These are phyloP conservation scores for Cryptosula pallasiana DNA, from an alignment of 2,888 invertebrate species.

Conservation along the genomic window DNA sequence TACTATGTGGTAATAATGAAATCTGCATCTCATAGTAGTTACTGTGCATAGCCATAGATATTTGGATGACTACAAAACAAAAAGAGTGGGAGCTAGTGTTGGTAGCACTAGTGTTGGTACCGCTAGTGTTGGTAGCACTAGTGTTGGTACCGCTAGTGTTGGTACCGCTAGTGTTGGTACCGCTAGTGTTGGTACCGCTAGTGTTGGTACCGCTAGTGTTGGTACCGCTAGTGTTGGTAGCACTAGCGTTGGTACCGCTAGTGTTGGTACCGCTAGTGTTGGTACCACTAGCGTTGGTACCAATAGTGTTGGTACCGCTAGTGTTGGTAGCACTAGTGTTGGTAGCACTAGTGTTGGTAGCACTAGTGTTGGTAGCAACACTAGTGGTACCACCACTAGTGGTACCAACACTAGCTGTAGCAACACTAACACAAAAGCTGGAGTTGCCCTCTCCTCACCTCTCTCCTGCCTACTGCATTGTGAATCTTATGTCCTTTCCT, in stretches of 20 bases:
- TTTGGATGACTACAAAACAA: too few relatives aligned
- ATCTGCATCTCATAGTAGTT: too few relatives aligned
- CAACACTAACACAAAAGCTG: background rate
- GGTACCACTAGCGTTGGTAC: background rate
- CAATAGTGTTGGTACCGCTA: background rate
- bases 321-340: background rate
- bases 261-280: background rate
- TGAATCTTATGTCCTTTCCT: too few relatives aligned
- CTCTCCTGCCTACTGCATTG: too few relatives aligned
- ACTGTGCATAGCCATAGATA: too few relatives aligned
- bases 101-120: background rate
- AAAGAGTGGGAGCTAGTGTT: too few relatives aligned
- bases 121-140: background rate
- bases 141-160: background rate
- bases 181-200: background rate
- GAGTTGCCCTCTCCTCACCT: too few relatives aligned
- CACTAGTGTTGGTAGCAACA: background rate
- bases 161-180: background rate
- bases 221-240: background rate
- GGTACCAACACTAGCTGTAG: background rate
- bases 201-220: background rate
- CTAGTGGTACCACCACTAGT: background rate
- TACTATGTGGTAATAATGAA: too few relatives aligned
- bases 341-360: background rate
- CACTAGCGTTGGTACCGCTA: background rate